Evolutionary conservation across 2,888 invertebrate genomes (phyloP).

Genomic region (Campoletis raptor): DNA sequence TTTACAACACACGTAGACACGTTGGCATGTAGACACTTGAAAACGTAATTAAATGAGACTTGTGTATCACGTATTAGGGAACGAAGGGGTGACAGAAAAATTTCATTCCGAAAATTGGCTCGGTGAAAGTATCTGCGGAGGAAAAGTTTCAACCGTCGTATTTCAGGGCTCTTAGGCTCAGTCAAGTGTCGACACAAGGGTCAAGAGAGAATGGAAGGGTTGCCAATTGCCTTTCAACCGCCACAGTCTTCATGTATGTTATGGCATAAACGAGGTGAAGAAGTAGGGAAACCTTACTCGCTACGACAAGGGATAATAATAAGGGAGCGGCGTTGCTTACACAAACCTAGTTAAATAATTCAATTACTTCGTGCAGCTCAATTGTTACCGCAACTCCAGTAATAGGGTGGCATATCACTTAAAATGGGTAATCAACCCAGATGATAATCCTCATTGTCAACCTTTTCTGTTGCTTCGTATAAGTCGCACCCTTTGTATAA

Average conservation of each 20-base stretch:
- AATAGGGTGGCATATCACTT: constrained; percentile 12
- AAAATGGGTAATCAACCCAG: constrained; percentile 25
- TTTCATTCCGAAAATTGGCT: constrained; percentile 42
- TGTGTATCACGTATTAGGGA: not conserved
- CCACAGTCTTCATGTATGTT: constrained; percentile 9
- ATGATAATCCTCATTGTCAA: constrained; percentile 33
- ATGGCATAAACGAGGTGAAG: constrained; percentile 16
- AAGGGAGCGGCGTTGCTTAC: constrained; percentile 25
- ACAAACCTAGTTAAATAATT: constrained; percentile 61
- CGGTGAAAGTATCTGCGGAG: constrained; percentile 1
- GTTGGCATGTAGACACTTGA: not conserved
- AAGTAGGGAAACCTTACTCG: constrained; percentile 2
- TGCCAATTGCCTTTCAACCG: constrained; percentile 38
- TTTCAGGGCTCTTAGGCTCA: constrained; percentile 50
- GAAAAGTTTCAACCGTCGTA: constrained; percentile 15
- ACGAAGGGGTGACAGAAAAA: constrained; percentile 19
- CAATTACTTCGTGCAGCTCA: constrained; percentile 64
- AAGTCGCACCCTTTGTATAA: not conserved
- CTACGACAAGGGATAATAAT: constrained; percentile 27
- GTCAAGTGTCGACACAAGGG: constrained; percentile 61
- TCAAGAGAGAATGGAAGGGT: constrained; percentile 57
- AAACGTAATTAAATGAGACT: constrained; percentile 5
- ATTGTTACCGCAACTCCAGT: constrained; percentile 51
- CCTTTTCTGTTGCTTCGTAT: constrained; percentile 3
- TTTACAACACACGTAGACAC: constrained; percentile 1